Percentiles rank a stretch among this genome's conserved stretches.
phyloP scores from a whole-genome alignment of 2,797 vertebrate species.

The Enteromius argenteus region DNA sequence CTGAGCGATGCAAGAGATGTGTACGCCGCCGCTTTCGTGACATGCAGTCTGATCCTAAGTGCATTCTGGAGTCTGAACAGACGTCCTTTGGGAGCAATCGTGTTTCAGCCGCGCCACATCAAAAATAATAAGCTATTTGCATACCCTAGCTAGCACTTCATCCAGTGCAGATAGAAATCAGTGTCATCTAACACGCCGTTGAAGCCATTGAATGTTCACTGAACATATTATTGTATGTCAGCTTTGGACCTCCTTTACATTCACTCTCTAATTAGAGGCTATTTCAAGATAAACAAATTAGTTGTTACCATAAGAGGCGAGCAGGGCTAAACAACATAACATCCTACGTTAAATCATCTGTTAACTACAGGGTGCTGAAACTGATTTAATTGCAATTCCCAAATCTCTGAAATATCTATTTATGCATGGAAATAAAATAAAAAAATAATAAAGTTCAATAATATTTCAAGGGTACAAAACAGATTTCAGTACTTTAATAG shows the following conservation, averaged over 20 bases:
- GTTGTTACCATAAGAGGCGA: neutral
- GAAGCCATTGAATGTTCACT: neutral
- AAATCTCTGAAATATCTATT: neutral
- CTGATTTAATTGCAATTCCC: neutral
- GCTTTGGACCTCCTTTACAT: neutral
- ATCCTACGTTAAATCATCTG: neutral
- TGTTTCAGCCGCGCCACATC: slow-evolving; percentile 12
- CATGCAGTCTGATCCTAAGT: slow-evolving; percentile 14
- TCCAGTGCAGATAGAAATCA: neutral
- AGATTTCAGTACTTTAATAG: too few relatives aligned
- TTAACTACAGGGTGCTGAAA: neutral
- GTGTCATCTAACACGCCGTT: neutral
- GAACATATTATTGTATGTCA: neutral
- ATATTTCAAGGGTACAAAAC: too few relatives aligned
- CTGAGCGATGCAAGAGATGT: neutral
- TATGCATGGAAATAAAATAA: neutral
- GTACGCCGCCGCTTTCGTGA: neutral
- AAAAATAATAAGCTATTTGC: slow-evolving; percentile 48
- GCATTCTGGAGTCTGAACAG: slow-evolving; percentile 21
- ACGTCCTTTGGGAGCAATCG: slow-evolving; percentile 30
- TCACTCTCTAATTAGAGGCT: neutral
- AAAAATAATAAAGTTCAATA: too few relatives aligned
- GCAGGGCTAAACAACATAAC: neutral
- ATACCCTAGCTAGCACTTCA: slow-evolving; percentile 27
- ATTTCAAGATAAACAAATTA: slow-evolving; percentile 1